Evolutionary conservation across 2,113 vertebrate genomes (phyloP).

Genomic region (Planiliza haematocheilus): DNA sequence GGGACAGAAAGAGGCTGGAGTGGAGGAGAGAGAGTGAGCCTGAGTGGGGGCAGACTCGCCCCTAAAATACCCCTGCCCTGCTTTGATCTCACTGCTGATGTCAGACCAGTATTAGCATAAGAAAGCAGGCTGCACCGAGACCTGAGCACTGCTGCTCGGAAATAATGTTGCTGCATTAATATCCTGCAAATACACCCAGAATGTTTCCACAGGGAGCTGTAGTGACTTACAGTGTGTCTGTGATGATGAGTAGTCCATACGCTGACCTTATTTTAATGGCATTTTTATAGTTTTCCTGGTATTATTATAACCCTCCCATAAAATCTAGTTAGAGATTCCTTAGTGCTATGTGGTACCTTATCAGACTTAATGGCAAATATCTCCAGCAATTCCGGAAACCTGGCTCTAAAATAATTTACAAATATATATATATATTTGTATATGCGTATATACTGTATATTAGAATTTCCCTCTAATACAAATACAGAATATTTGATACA

Average conservation of each 20-base stretch:
- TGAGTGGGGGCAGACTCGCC: conserved; percentile 64
- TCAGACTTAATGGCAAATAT: not conserved
- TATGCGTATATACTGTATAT: too few relatives aligned
- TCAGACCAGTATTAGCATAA: conserved; percentile 91
- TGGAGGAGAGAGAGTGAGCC: conserved; percentile 59
- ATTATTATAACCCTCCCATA: conserved; percentile 9
- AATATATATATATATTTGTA: too few relatives aligned
- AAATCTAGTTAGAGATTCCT: conserved; percentile 9
- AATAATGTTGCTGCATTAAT: not conserved
- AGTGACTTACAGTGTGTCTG: conserved; percentile 12
- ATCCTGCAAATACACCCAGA: not conserved
- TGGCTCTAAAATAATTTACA: too few relatives aligned
- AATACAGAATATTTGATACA: too few relatives aligned
- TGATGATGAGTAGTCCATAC: conserved; percentile 30
- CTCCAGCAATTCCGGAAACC: not conserved
- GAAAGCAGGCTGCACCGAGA: conserved; percentile 77
- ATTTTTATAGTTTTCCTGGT: conserved; percentile 21
- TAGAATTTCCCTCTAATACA: too few relatives aligned
- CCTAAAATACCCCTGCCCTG: conserved; percentile 81
- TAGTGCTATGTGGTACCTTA: not conserved
- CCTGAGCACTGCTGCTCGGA: conserved; percentile 15
- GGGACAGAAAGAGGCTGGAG: conserved; percentile 13
- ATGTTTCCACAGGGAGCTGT: conserved; percentile 26
- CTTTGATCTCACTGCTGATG: conserved; percentile 89
- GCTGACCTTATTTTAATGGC: conserved; percentile 30